Conservation (phyloP, 1,140 invertebrate species). For the Cotesia vestalis region DNA sequence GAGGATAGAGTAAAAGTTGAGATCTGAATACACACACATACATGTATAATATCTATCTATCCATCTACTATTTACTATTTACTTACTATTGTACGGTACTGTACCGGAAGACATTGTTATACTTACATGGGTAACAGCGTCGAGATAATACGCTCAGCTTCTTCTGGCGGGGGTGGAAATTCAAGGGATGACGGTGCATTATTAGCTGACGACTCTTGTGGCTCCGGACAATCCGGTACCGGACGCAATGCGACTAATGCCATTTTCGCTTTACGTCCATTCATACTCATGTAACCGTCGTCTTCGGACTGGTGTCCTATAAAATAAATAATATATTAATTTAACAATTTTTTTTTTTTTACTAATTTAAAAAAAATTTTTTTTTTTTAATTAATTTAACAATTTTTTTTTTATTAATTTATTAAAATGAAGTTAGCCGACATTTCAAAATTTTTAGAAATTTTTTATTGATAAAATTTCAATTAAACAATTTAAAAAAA, state of each 20-base stretch:
- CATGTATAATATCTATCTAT: too few species aligned
- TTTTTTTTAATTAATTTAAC: too few species aligned
- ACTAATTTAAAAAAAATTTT: too few species aligned
- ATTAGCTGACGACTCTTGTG: constrained; percentile 65
- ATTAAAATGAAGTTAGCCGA: too few species aligned
- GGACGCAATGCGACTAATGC: constrained; percentile 73
- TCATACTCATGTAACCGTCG: constrained; percentile 90
- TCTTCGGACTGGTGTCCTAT: constrained; percentile 82
- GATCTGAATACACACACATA: too few species aligned
- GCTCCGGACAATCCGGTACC: constrained; percentile 70
- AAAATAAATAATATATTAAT: constrained; percentile 9
- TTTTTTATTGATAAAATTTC: too few species aligned
- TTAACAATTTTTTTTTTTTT: neutral
- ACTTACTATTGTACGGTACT: neutral
- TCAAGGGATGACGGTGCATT: constrained; percentile 64
- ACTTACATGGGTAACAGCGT: constrained; percentile 77
- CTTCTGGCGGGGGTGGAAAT: constrained; percentile 77
- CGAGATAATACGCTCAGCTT: constrained; percentile 77
- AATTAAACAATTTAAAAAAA: too few species aligned
- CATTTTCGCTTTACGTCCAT: constrained; percentile 80
- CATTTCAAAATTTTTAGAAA: too few species aligned
- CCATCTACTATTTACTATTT: neutral
- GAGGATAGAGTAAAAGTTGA: neutral
- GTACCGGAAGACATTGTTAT: constrained; percentile 2
- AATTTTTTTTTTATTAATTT: too few species aligned